Evolutionary conservation across 2,888 invertebrate species (phyloP), one percentile per base, ranked within the genome.

Genomic region (Carterocephalus palaemon): DNA sequence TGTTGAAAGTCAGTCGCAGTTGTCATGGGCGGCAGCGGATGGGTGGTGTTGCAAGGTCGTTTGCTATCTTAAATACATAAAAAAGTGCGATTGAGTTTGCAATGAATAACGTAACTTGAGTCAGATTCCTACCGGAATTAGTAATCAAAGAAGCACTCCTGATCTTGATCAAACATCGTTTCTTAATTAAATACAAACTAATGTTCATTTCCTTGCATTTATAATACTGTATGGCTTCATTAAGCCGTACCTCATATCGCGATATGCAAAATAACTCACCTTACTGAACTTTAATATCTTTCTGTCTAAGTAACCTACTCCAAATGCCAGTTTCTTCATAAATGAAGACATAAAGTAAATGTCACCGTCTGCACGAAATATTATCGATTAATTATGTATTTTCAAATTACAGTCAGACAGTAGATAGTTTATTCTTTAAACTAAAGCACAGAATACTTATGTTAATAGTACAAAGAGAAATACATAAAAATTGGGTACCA

Each of bases 311-410:
- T 38, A 38, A 37, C 43, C 43, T 36, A 36, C 37, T 34, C 45
- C 37, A 45, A 45, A 45, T 45, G 45, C 6, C 45, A 45, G 36
- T 37, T 37, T 45, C 45, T 45, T 45, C 45, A 45, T 45, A 45
- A 45, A 45, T 37, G 45, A 45, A 45, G 37, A 37, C 37, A 37
- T 45, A 28, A 10, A 37, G 43, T n/a, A 45, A 45, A 45, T 45
- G 37, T 31, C 45, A 45, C 37, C 37, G 45, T 24, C 15, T 36
- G 16, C 7, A 10, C 16, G 45, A 31, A 17, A 37, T 16, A 37
- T 37, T 45, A 45, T 37, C 37, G 31, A 45, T 45, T 45, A n/a
- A n/a, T n/a, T 37, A 31, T 43, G 36, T 22, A 29, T 23, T 37
- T n/a, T n/a, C n/a, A n/a, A n/a, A n/a, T n/a, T n/a, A n/a, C n/a